Evolutionary conservation across 2,888 invertebrate species (phyloP).

Genomic region (Alviniconcha strummeri): DNA sequence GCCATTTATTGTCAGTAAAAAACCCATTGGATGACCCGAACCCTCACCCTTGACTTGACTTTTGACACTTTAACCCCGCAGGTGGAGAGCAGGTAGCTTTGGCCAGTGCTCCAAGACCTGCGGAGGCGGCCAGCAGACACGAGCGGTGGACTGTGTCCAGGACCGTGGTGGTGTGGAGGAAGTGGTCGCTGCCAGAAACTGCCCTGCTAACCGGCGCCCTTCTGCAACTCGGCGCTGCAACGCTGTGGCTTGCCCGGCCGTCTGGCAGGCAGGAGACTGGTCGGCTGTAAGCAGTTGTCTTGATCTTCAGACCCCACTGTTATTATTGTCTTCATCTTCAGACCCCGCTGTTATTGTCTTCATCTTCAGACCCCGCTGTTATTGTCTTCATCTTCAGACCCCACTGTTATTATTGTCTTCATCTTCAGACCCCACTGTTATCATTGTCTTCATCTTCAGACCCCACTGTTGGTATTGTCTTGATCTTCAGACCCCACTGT

Average conservation of each 20-base stretch:
- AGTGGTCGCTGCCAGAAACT: slow-evolving; percentile 40
- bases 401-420: too few species aligned
- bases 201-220: slow-evolving; percentile 47
- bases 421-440: too few species aligned
- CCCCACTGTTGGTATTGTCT: too few species aligned
- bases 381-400: too few species aligned
- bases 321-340: too few species aligned
- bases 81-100: slow-evolving; percentile 53
- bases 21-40: too few species aligned
- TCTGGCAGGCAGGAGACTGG: slow-evolving; percentile 55
- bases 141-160: slow-evolving; percentile 44
- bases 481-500: too few species aligned
- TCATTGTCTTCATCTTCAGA: too few species aligned
- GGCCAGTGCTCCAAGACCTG: slow-evolving; percentile 52
- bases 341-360: too few species aligned
- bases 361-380: too few species aligned
- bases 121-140: slow-evolving; percentile 48
- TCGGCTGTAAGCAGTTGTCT: slow-evolving; percentile 45
- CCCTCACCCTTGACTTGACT: background rate
- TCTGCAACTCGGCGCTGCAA: slow-evolving; percentile 45
- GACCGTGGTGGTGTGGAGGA: slow-evolving; percentile 28
- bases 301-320: too few species aligned
- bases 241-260: slow-evolving; percentile 47
- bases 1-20: too few species aligned
- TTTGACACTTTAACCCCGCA: slow-evolving; percentile 29